Evolutionary conservation across 2,113 vertebrate species (phyloP), one percentile per base, ranked within the genome.

Genomic region (Lophochroa leadbeateri): DNA sequence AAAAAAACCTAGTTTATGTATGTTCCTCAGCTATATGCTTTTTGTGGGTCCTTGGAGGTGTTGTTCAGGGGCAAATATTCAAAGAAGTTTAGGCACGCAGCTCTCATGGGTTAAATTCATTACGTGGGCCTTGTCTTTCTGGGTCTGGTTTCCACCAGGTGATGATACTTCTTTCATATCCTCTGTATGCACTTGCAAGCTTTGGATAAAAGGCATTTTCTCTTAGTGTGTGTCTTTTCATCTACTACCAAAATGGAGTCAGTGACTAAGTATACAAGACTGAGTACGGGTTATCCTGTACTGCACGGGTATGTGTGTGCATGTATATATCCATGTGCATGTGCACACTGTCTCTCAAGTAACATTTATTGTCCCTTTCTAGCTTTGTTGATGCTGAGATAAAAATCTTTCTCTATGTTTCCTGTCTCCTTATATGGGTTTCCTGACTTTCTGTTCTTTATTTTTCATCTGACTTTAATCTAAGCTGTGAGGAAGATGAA

Each of bases 391-490:
- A 9, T 35, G n/a, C 80, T 5, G 5, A 70, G n/a, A 23, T 58
- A 69, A 89, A 94, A 91, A 49, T 3, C 8, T 75, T 72, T 57
- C 53, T 75, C 41, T 85, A 4, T 55, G 35, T 76, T 85, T 92
- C 28, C 29, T 76, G 3, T 74, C 65, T 53, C 72, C 63, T 76
- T 85, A 65, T 90, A 69, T 76, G 50, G 31, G 23, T 94, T 82
- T 86, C 17, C 46, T 90, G 75, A 65, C 37, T 76, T 79, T 49
- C 37, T 0, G 0, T 82, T 65, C 63, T 85, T 94, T 27, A 37
- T 82, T 96, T 89, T 92, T 74, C 44, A 50, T 77, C 64, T 77
- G 67, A 90, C 87, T 94, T 77, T 50, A 85, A 82, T 90, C 75
- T 88, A 50, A 93, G 33, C 23, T 28, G 37, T 46, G 46, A 76